Conservation (phyloP, 2,797 vertebrate species). For the Cryptoprocta ferox region DNA sequence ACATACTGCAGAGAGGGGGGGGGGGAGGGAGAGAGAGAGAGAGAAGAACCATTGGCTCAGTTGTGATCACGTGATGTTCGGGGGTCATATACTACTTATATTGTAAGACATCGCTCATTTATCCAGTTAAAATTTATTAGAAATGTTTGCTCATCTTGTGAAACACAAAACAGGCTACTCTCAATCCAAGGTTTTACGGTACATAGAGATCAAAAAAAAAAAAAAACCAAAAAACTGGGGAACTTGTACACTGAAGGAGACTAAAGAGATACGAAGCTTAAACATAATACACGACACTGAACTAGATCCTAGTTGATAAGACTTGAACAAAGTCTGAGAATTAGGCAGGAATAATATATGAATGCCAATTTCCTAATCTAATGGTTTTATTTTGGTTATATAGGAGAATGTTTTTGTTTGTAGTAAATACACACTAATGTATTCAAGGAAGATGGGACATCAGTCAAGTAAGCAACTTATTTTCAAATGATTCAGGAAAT, state of each 20-base stretch:
- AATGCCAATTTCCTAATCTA: constrained; percentile 28
- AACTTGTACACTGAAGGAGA: neutral
- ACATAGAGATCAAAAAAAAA: neutral
- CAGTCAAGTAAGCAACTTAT: neutral
- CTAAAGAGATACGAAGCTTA: neutral
- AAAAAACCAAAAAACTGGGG: no score
- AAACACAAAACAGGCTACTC: no score
- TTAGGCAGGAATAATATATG: neutral
- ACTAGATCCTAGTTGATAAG: constrained; percentile 31
- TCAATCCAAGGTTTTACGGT: no score
- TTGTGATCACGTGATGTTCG: no score
- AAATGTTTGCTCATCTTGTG: no score
- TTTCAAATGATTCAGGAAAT: neutral
- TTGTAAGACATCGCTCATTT: no score
- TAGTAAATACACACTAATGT: neutral
- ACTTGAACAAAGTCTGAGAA: neutral
- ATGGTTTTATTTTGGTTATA: neutral
- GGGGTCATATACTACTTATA: no score
- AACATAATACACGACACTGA: constrained; percentile 4
- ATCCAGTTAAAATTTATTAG: no score
- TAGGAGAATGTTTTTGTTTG: constrained; percentile 13
- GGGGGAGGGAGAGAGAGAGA: no score
- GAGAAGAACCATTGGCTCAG: no score
- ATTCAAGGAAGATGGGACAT: neutral
- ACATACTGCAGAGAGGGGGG: no score